Evolutionary conservation across 2,797 vertebrate species (phyloP).

Genomic region (Galago senegalensis): DNA sequence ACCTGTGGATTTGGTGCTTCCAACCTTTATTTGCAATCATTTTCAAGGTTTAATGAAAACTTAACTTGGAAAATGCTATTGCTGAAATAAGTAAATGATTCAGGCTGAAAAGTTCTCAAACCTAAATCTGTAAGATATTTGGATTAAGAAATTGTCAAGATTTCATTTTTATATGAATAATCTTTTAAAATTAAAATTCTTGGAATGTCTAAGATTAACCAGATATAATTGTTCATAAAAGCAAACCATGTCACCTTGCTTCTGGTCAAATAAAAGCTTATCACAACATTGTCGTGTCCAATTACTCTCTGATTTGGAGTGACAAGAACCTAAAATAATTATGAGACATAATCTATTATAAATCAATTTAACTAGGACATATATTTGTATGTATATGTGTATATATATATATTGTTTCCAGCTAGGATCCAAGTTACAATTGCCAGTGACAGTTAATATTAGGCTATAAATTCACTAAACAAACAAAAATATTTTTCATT

Average conservation of each 20-base stretch:
- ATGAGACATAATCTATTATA: constrained; percentile 2
- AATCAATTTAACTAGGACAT: constrained; percentile 6
- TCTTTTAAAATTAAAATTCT: constrained; percentile 29
- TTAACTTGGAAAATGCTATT: neutral
- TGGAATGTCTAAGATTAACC: neutral
- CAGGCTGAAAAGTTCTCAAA: neutral
- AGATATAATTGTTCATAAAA: constrained; percentile 46
- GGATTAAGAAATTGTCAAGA: neutral
- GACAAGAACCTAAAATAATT: constrained; percentile 53
- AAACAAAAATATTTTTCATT: neutral
- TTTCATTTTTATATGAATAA: constrained; percentile 44
- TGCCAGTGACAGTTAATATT: neutral
- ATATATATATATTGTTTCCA: no score
- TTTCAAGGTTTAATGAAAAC: constrained; percentile 9
- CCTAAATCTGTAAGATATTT: constrained; percentile 31
- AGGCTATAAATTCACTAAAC: neutral
- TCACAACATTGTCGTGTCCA: constrained; percentile 34
- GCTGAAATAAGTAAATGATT: constrained; percentile 14
- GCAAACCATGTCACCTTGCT: neutral
- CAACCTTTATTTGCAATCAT: neutral
- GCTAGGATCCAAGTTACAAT: neutral
- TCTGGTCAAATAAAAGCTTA: constrained; percentile 40
- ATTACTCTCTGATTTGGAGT: constrained; percentile 50
- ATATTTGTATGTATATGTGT: neutral
- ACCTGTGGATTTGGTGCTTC: neutral